phyloP scores from a whole-genome alignment of 2,797 vertebrate species.

The Helarctos malayanus region DNA sequence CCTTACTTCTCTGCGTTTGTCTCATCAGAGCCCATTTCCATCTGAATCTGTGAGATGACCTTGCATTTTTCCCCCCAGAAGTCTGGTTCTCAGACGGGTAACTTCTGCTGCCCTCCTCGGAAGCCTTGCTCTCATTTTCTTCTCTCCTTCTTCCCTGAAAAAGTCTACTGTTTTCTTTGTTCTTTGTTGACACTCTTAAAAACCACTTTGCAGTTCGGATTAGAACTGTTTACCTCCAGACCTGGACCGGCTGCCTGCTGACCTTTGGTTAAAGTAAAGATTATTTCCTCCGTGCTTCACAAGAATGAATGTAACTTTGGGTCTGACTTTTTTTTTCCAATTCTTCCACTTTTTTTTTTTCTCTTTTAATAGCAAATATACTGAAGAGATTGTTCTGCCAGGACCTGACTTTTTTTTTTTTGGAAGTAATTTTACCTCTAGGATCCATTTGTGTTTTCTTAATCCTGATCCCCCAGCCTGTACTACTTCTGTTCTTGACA shows the following conservation, averaged over 20 bases:
- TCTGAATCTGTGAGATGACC: not conserved
- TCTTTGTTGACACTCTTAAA: not conserved
- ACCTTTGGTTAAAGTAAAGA: slow-evolving; percentile 69
- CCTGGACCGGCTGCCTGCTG: slow-evolving; percentile 39
- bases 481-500: not conserved
- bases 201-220: slow-evolving; percentile 19
- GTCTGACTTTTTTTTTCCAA: not conserved
- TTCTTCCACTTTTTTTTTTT: not conserved
- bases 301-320: not conserved
- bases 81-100: not conserved
- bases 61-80: not conserved
- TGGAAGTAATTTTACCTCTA: slow-evolving; percentile 61
- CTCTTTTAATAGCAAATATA: slow-evolving; percentile 1
- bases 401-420: slow-evolving; percentile 11
- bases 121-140: not conserved
- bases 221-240: slow-evolving; percentile 62
- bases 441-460: slow-evolving; percentile 64
- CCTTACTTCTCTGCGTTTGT: not conserved
- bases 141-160: not conserved
- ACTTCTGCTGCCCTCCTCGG: not conserved
- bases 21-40: not conserved
- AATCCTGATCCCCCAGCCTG: not conserved
- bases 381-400: slow-evolving; percentile 26
- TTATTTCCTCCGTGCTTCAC: slow-evolving; percentile 36
- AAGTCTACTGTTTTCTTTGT: slow-evolving; percentile 31